phyloP scores from a whole-genome alignment of 2,113 vertebrate species.

The Bothrops jararaca region DNA sequence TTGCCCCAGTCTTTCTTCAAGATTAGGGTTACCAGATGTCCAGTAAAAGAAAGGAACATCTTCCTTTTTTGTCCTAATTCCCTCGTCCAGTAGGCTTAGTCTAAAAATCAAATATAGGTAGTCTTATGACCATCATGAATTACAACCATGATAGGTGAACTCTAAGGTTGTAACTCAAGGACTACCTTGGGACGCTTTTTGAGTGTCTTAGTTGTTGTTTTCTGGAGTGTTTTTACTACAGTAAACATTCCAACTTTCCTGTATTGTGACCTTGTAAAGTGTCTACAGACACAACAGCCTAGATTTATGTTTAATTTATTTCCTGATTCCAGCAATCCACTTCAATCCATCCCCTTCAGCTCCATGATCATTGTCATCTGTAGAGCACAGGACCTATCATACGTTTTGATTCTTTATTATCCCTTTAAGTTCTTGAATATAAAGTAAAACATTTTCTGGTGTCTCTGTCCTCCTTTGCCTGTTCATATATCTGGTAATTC shows the following conservation, averaged over 20 bases:
- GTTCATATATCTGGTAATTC: background rate
- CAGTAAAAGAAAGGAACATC: background rate
- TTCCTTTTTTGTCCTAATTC: background rate
- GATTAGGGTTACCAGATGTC: background rate
- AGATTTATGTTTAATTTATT: background rate
- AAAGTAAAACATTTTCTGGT: background rate
- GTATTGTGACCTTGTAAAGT: background rate
- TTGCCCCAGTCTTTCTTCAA: background rate
- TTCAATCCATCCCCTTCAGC: background rate
- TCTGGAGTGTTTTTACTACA: background rate
- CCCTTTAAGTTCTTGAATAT: background rate
- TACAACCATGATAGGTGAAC: background rate
- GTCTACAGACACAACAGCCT: background rate
- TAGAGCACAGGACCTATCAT: background rate
- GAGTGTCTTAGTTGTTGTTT: background rate
- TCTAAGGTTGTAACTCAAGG: background rate
- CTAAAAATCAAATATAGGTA: background rate
- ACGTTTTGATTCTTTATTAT: background rate
- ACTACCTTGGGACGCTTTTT: background rate
- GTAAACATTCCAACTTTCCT: background rate
- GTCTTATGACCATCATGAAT: background rate
- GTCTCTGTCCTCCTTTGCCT: background rate
- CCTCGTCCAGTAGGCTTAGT: background rate
- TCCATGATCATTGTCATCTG: background rate
- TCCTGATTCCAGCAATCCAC: background rate